Percentiles rank a stretch among this genome's conserved stretches.
phyloP scores from a whole-genome alignment of 1,140 invertebrate genomes.

The Triops longicaudatus region DNA sequence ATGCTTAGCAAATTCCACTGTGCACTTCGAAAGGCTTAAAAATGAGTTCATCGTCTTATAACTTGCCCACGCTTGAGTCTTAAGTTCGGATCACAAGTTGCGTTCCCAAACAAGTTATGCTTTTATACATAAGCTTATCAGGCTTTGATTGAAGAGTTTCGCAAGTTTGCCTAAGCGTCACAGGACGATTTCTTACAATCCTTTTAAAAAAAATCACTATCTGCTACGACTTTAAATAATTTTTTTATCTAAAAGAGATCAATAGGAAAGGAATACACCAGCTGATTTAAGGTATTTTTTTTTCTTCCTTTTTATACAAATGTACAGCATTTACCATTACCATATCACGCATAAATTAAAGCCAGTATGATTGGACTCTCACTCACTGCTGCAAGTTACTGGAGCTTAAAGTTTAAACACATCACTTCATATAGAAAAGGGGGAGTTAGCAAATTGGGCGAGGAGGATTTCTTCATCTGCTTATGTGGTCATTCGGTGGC shows the following conservation, averaged over 20 bases:
- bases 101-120: background rate
- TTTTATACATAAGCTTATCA: too few species aligned
- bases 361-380: background rate
- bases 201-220: background rate
- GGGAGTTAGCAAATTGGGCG: background rate
- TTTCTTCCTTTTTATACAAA: constrained; percentile 13
- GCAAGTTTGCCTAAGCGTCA: background rate
- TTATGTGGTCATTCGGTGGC: background rate
- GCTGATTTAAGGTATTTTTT: background rate
- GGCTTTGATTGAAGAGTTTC: too few species aligned
- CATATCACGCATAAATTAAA: background rate
- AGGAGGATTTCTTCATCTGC: background rate
- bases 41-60: background rate
- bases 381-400: background rate
- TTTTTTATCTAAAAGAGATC: background rate
- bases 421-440: background rate
- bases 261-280: background rate
- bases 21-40: background rate
- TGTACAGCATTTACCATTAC: constrained; percentile 4
- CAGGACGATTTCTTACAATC: background rate
- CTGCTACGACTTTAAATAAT: background rate
- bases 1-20: background rate
- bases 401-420: background rate
- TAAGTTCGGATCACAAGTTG: background rate
- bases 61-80: background rate